phyloP scores from a whole-genome alignment of 2,888 invertebrate genomes.

The Malthinus seriepunctatus region DNA sequence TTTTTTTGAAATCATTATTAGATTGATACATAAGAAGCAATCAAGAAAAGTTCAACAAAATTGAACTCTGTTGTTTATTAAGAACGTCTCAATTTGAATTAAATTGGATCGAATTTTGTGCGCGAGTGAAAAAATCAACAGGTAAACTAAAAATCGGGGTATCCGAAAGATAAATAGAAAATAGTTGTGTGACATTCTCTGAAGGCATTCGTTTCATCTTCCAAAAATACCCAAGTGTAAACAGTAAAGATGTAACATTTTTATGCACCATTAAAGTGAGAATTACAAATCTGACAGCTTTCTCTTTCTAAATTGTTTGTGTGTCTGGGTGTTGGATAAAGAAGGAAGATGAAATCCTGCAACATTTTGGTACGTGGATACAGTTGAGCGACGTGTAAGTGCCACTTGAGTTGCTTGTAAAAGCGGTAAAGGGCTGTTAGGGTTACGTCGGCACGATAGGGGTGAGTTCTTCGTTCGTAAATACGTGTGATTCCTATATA shows the following conservation, averaged over 20 bases:
- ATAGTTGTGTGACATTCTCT: conserved; percentile 7
- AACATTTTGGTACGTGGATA: conserved; percentile 36
- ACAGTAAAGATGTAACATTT: conserved; percentile 39
- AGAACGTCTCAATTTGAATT: conserved; percentile 2
- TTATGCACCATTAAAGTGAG: conserved; percentile 40
- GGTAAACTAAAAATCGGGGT: conserved; percentile 5
- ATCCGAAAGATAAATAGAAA: background rate
- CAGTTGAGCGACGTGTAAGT: conserved; percentile 37
- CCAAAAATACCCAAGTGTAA: conserved; percentile 30
- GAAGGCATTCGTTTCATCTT: conserved; percentile 13
- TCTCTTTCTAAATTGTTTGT: conserved; percentile 17
- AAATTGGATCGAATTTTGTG: background rate
- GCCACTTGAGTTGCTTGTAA: conserved; percentile 39
- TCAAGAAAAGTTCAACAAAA: background rate
- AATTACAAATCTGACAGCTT: conserved; percentile 34
- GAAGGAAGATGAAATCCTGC: conserved; percentile 28
- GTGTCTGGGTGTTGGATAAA: conserved; percentile 10
- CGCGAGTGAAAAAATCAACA: conserved; percentile 5
- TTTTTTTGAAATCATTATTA: background rate
- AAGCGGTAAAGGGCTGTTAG: conserved; percentile 34
- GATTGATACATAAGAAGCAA: background rate
- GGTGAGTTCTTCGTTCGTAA: conserved; percentile 28
- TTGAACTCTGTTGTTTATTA: background rate
- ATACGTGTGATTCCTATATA: conserved; percentile 24
- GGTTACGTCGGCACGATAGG: conserved; percentile 30